phyloP scores from a whole-genome alignment of 2,113 vertebrate genomes.

The Oceanites oceanicus region DNA sequence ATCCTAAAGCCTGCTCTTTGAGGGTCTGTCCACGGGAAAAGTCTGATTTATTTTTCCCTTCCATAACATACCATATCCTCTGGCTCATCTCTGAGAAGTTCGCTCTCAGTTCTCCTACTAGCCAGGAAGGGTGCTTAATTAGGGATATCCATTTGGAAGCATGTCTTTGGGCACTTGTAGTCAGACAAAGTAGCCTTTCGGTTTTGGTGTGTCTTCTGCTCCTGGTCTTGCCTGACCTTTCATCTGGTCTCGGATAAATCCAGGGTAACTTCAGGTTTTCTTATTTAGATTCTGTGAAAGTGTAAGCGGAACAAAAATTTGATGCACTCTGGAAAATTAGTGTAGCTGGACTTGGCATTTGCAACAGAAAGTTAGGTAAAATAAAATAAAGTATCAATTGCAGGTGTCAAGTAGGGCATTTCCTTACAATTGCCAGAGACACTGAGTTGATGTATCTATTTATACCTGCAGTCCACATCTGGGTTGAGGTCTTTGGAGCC shows the following conservation, averaged over 20 bases:
- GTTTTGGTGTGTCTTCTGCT: not conserved
- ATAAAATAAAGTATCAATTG: not conserved
- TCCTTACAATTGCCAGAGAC: not conserved
- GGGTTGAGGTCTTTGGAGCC: not conserved
- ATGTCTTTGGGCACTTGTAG: not conserved
- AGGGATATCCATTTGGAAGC: not conserved
- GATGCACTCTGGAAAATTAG: not conserved
- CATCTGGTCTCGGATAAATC: not conserved
- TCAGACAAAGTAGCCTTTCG: not conserved
- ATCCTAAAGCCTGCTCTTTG: accelerated
- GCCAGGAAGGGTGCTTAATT: not conserved
- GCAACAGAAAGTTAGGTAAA: not conserved
- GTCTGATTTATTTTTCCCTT: not conserved
- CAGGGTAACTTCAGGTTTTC: not conserved
- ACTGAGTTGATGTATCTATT: not conserved
- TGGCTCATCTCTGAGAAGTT: not conserved
- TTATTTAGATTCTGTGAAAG: not conserved
- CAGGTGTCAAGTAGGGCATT: not conserved
- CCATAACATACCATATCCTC: not conserved
- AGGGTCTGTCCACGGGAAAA: not conserved
- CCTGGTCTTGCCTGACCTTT: not conserved
- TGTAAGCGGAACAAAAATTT: not conserved
- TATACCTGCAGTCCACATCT: not conserved
- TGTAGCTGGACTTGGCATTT: not conserved
- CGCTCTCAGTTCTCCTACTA: not conserved